Evolutionary conservation across 1,140 invertebrate species (phyloP).

Genomic region (Linepithema humile): DNA sequence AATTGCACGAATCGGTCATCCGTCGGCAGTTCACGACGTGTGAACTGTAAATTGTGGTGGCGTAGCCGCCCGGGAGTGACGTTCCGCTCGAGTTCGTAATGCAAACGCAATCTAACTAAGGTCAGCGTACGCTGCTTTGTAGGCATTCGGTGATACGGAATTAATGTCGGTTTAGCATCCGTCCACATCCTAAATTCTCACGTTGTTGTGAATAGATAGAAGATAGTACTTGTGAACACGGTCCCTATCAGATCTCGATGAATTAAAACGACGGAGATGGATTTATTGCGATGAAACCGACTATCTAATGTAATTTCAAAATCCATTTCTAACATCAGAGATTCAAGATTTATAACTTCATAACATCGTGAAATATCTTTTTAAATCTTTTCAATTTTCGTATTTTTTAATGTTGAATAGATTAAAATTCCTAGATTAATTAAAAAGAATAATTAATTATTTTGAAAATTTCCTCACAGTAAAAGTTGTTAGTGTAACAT

Average conservation of each 20-base stretch:
- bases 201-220: not conserved
- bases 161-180: slow-evolving; percentile 75
- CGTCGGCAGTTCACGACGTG: slow-evolving; percentile 67
- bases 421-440: not conserved
- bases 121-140: slow-evolving; percentile 76
- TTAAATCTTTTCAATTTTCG: not conserved
- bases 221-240: not conserved
- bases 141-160: slow-evolving; percentile 73
- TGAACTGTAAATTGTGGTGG: slow-evolving; percentile 74
- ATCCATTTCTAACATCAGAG: not conserved
- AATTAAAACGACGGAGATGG: not conserved
- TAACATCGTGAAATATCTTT: not conserved
- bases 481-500: no score
- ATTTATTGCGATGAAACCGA: not conserved
- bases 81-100: slow-evolving; percentile 78
- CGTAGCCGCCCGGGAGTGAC: slow-evolving; percentile 55
- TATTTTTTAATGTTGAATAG: not conserved
- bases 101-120: slow-evolving; percentile 79
- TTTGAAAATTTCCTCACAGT: no score
- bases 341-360: not conserved
- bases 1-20: slow-evolving; percentile 62
- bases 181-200: slow-evolving; percentile 62
- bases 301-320: not conserved
- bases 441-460: not conserved
- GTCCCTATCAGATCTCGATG: not conserved